Conservation (phyloP, 30 jellyfish, hydroid and myxozoan genomes). For the Mastigias papua region DNA sequence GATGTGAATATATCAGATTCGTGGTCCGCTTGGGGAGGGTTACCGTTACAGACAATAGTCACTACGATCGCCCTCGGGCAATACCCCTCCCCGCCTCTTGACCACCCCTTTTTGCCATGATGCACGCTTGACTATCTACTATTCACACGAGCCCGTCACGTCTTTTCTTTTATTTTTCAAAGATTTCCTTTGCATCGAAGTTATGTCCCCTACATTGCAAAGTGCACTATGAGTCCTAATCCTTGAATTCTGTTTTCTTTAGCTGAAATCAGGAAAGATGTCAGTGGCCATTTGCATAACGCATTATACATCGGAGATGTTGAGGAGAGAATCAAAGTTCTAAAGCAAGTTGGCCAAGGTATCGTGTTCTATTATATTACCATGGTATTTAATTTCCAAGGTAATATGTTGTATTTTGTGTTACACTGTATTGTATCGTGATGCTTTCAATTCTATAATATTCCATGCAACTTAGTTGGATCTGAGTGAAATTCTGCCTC, state of each 20-base stretch:
- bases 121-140: no score
- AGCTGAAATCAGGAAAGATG: slow-evolving; percentile 98
- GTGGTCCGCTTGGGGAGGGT: not conserved
- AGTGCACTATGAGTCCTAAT: no score
- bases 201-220: no score
- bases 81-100: not conserved
- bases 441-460: no score
- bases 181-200: no score
- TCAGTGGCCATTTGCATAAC: slow-evolving; percentile 95
- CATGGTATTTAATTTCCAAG: no score
- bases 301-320: slow-evolving; percentile 95
- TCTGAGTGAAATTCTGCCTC: no score
- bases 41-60: not conserved
- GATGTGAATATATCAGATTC: not conserved
- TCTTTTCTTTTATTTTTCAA: no score
- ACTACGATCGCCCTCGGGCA: not conserved
- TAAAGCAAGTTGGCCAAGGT: slow-evolving; percentile 99
- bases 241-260: not conserved
- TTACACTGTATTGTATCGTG: not conserved
- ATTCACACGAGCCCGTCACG: no score
- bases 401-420: not conserved
- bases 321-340: slow-evolving; percentile 88
- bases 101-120: not conserved
- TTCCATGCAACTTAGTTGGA: no score
- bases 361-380: no score